Evolutionary conservation across 1,140 invertebrate species (phyloP).

Genomic region (Drosophila punjabiensis): DNA sequence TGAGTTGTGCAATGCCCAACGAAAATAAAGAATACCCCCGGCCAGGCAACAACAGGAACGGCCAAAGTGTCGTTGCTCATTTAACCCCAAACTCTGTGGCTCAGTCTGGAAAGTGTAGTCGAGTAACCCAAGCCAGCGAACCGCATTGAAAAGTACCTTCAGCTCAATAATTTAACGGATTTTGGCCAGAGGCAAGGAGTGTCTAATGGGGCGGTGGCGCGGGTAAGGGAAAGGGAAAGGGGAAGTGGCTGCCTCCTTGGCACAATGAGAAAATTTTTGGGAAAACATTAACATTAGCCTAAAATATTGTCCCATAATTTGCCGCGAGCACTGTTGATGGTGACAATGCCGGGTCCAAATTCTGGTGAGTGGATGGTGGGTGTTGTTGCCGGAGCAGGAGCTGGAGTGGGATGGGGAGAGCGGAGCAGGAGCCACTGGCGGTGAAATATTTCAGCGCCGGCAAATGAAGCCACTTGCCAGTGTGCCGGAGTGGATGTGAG

Average conservation of each 20-base stretch:
- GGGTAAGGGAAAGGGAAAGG: not conserved
- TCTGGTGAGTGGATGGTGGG: conserved; percentile 17
- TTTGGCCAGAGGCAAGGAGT: conserved; percentile 64
- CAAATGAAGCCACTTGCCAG: conserved; percentile 82
- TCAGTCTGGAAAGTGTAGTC: conserved; percentile 26
- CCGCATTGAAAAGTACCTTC: conserved; percentile 83
- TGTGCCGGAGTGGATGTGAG: conserved; percentile 18
- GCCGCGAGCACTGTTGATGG: conserved; percentile 79
- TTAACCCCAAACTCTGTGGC: conserved; percentile 65
- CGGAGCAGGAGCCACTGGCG: conserved; percentile 17
- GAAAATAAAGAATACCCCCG: conserved; percentile 75
- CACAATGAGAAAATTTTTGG: conserved; percentile 83
- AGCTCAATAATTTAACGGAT: conserved; percentile 84
- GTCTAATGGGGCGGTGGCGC: conserved; percentile 14
- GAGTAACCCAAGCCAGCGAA: conserved; percentile 68
- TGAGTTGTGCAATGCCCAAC: conserved; percentile 68
- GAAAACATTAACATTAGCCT: conserved; percentile 85
- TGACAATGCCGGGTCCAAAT: conserved; percentile 68
- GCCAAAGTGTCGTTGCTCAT: conserved; percentile 76
- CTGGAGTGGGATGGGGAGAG: conserved; percentile 17
- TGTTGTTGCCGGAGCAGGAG: conserved; percentile 4
- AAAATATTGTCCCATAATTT: conserved; percentile 85
- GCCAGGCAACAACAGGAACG: conserved; percentile 31
- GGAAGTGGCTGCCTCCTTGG: conserved; percentile 37
- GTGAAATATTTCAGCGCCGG: conserved; percentile 74